These are phyloP conservation scores for Lepidostoma basale DNA, from an alignment of 1,140 invertebrate species.

Conservation along the genomic window DNA sequence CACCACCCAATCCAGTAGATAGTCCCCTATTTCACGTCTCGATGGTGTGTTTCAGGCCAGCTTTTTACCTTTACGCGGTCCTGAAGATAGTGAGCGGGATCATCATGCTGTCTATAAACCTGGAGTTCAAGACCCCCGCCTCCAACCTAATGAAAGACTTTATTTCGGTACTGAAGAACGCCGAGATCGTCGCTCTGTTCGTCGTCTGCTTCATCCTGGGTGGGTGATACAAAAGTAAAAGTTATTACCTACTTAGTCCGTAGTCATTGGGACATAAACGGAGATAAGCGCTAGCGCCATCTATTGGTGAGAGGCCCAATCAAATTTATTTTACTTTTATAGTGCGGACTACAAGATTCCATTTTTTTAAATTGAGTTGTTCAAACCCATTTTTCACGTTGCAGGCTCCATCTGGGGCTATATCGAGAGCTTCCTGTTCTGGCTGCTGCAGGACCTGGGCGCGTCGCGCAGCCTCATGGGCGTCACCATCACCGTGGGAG, in stretches of 20 bases:
- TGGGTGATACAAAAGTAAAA: too few relatives aligned
- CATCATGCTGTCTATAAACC: slow-evolving; percentile 74
- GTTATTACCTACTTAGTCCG: too few relatives aligned
- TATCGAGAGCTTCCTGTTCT: slow-evolving; percentile 86
- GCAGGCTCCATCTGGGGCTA: slow-evolving; percentile 82
- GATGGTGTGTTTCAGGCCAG: slow-evolving; percentile 68
- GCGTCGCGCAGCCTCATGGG: slow-evolving; percentile 82
- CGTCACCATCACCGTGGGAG: slow-evolving; percentile 80
- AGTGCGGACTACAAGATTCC: too few relatives aligned
- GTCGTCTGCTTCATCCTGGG: slow-evolving; percentile 76
- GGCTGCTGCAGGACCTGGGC: slow-evolving; percentile 81
- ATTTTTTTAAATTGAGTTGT: neutral
- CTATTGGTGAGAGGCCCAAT: too few relatives aligned
- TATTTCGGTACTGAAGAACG: slow-evolving; percentile 70
- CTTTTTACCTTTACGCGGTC: slow-evolving; percentile 79
- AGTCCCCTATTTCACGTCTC: too few relatives aligned
- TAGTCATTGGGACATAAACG: too few relatives aligned
- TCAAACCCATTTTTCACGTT: slow-evolving; percentile 42
- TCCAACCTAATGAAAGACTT: slow-evolving; percentile 76
- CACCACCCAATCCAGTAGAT: neutral
- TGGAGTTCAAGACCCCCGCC: slow-evolving; percentile 78
- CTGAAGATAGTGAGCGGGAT: slow-evolving; percentile 71
- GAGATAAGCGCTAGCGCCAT: too few relatives aligned
- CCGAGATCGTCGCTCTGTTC: slow-evolving; percentile 76
- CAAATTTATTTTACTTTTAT: too few relatives aligned